Base-by-base conservation (phyloP, 2,113 vertebrate species). In the Eonycteris spelaea region DNA sequence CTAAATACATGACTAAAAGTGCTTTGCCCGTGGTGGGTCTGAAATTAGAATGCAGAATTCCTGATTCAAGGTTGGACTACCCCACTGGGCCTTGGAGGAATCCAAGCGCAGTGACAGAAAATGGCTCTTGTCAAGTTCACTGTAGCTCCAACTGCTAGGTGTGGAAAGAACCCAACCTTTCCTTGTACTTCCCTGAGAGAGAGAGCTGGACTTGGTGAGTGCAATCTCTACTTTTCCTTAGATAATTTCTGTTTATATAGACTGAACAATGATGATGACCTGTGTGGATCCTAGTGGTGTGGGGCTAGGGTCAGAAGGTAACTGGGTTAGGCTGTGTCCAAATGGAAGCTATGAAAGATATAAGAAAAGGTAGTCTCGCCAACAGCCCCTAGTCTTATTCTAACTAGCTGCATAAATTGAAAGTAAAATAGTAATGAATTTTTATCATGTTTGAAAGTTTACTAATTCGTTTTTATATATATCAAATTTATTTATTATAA, bases 11-110 rank as follows among this genome's bases (percentile, higher is more conserved):
- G 80, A 90, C 90, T 70, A 67, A 95, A 86, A 95, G 35, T 89
- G n/a, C 22, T 95, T 96, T 85, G n/a, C 70, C 59, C n/a, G 1
- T 51, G 16, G 33, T 88, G 38, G n/a, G 16, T 14, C 63, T 97
- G 86, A 95, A 97, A 84, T 95, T 90, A 86, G 86, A 95, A 97
- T 21, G 68, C 15, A 96, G 51, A 55, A 87, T 51, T 86, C 38
- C 35, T 14, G 21, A 33, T 78, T 96, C 82, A 89, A 87, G 40
- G 55, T 67, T 92, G 67, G 14, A 94, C 63, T 75, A 40, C 24
- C 43, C n/a, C 22, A 16, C 38, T 26, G 45, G 82, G 48, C 77
- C 63, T 93, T 43, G 40, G 53, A 95, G 21, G 75, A 67, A 78
- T 86, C 84, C 74, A 97, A 87, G 7, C 11, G 24, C 91, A 88